Percentiles rank a stretch among this genome's conserved stretches.
Evolutionary conservation across 2,113 vertebrate species (phyloP).

Genomic region (Sarotherodon lohbergeri): DNA sequence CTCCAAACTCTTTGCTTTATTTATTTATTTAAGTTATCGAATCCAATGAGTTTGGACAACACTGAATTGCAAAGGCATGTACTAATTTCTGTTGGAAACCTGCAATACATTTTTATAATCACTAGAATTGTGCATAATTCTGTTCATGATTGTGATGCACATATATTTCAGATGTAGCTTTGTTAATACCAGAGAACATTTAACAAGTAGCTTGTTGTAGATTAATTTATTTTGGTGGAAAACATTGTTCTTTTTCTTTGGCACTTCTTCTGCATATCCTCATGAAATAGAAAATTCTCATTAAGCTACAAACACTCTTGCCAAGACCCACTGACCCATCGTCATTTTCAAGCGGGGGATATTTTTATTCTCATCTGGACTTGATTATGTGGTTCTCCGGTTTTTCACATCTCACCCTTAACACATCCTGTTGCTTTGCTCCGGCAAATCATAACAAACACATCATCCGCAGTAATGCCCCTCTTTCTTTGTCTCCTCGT

Average conservation of each 20-base stretch:
- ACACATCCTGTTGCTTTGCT: conserved; percentile 7
- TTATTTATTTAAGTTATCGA: neutral
- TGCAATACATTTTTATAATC: neutral
- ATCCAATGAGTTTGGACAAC: neutral
- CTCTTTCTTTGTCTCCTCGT: conserved; percentile 4
- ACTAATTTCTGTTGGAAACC: neutral
- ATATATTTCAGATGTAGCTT: neutral
- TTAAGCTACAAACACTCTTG: conserved; percentile 17
- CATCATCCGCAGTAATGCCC: conserved; percentile 1
- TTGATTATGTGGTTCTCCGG: neutral
- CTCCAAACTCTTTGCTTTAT: neutral
- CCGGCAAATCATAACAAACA: conserved; percentile 39
- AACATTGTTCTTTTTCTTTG: neutral
- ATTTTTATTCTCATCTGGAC: neutral
- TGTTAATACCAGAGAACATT: neutral
- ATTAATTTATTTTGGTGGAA: neutral
- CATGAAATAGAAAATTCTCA: conserved; percentile 29
- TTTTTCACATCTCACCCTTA: conserved; percentile 9
- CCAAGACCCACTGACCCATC: neutral
- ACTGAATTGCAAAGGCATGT: neutral
- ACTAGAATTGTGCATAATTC: neutral
- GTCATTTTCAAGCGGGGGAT: neutral
- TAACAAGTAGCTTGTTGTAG: neutral
- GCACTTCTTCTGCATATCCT: neutral
- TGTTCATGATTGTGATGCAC: neutral